These are phyloP conservation scores for Acanthis flammea DNA, from an alignment of 2,797 vertebrate genomes.

Conservation along the genomic window DNA sequence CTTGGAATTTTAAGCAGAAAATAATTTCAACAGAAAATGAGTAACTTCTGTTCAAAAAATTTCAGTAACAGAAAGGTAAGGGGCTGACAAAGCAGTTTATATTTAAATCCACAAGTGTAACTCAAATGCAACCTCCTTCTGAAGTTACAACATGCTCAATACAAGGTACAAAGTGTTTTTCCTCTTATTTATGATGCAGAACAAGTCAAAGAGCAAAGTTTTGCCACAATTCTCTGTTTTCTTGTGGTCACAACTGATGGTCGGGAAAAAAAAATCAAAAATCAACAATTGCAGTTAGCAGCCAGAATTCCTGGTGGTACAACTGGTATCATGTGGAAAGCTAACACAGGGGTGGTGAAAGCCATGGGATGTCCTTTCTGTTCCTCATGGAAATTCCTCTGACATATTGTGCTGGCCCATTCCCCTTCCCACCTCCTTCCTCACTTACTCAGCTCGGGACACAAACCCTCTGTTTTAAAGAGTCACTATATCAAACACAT, in stretches of 20 bases:
- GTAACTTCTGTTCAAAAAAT: not conserved
- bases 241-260: not conserved
- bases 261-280: not conserved
- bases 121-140: not conserved
- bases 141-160: not conserved
- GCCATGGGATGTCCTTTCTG: not conserved
- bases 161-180: not conserved
- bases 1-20: not conserved
- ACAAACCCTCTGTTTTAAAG: not conserved
- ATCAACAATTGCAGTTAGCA: not conserved
- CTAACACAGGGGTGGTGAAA: not conserved
- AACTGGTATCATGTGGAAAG: not conserved
- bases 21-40: not conserved
- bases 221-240: not conserved
- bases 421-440: not conserved
- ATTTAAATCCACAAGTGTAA: not conserved
- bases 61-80: not conserved
- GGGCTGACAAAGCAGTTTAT: not conserved
- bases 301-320: not conserved
- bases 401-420: not conserved
- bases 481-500: not conserved
- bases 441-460: not conserved
- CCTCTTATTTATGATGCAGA: not conserved
- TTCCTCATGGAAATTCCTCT: not conserved
- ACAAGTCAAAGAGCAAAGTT: not conserved